These are phyloP conservation scores for Dendrolimus kikuchii DNA, from an alignment of 1,140 invertebrate species.

Conservation along the genomic window DNA sequence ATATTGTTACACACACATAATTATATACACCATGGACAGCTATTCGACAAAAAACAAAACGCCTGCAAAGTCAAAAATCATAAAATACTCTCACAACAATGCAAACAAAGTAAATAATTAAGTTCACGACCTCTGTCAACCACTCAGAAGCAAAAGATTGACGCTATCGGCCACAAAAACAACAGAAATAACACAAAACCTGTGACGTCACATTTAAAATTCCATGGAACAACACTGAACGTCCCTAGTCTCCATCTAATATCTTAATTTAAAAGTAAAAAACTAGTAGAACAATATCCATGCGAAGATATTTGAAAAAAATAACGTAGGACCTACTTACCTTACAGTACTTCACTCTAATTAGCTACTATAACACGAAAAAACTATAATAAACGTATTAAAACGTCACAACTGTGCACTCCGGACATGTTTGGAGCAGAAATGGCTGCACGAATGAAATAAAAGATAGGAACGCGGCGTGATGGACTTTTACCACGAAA, in stretches of 20 bases:
- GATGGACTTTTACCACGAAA: slow-evolving; percentile 37
- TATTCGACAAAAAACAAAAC: too few relatives aligned
- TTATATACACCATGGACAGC: too few relatives aligned
- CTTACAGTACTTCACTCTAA: slow-evolving; percentile 29
- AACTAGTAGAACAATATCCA: too few relatives aligned
- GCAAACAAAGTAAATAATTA: too few relatives aligned
- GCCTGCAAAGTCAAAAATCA: too few relatives aligned
- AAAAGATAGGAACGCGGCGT: slow-evolving; percentile 38
- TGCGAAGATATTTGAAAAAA: background rate
- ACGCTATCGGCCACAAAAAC: too few relatives aligned
- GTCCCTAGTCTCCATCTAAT: background rate
- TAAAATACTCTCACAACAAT: too few relatives aligned
- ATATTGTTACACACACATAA: too few relatives aligned
- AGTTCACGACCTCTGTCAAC: too few relatives aligned
- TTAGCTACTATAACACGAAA: slow-evolving; percentile 35
- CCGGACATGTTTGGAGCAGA: slow-evolving; percentile 57
- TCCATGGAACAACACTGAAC: slow-evolving; percentile 11
- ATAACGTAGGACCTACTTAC: slow-evolving; percentile 37
- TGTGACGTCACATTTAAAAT: slow-evolving; percentile 19
- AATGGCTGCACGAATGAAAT: slow-evolving; percentile 61
- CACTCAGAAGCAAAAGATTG: too few relatives aligned
- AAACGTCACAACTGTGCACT: slow-evolving; percentile 51
- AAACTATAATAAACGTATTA: slow-evolving; percentile 50
- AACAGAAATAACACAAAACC: background rate
- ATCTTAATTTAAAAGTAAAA: too few relatives aligned